phyloP scores from a whole-genome alignment of 2,888 invertebrate genomes.

The Megaustenia siamemsis region DNA sequence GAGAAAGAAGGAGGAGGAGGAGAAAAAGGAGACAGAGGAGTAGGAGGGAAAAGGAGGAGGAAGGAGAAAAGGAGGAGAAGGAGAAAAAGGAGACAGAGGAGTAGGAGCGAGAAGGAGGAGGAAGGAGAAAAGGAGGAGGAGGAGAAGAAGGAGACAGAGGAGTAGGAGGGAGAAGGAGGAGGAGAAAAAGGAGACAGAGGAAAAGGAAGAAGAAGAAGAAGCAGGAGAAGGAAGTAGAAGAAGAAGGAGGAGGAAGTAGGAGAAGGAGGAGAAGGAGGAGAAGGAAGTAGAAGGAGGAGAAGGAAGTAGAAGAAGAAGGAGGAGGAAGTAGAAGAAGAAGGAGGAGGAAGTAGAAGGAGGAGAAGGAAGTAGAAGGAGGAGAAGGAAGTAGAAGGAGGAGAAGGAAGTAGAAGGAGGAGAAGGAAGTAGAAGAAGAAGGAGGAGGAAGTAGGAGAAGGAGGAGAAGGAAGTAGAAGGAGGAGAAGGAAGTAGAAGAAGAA shows the following conservation, averaged over 20 bases:
- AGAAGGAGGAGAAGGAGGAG: neutral
- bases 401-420: too few species aligned
- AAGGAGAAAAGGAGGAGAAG: constrained; percentile 19
- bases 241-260: neutral
- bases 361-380: neutral
- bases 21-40: neutral
- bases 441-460: too few species aligned
- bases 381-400: neutral
- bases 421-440: too few species aligned
- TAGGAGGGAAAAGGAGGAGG: neutral
- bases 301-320: neutral
- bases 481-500: too few species aligned
- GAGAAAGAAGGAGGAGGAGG: neutral
- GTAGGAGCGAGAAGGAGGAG: constrained; percentile 27
- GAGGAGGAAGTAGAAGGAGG: neutral
- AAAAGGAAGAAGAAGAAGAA: neutral
- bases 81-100: neutral
- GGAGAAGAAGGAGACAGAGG: neutral
- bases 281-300: too few species aligned
- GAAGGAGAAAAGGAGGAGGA: constrained; percentile 8
- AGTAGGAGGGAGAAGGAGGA: neutral
- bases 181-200: neutral
- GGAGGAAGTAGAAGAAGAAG: neutral
- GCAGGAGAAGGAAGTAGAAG: too few species aligned
- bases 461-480: too few species aligned